Percentiles rank a stretch among this genome's conserved stretches.
phyloP scores from a whole-genome alignment of 2,888 invertebrate genomes.

The Amphimallon solstitiale region DNA sequence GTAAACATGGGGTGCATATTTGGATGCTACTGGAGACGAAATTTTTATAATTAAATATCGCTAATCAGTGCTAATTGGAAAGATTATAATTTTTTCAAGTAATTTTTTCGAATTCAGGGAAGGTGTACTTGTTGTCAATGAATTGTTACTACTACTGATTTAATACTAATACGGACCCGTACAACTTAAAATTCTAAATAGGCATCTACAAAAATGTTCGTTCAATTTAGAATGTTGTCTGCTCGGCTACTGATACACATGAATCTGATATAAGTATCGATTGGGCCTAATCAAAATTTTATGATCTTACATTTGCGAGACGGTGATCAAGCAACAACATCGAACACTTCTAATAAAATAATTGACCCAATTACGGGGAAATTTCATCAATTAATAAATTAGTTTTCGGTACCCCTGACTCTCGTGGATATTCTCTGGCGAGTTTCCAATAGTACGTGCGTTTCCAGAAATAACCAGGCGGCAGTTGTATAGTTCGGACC shows the following conservation, averaged over 20 bases:
- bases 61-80: too few species aligned
- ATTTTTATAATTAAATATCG: too few species aligned
- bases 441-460: slow-evolving; percentile 42
- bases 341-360: slow-evolving; percentile 26
- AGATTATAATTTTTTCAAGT: too few species aligned
- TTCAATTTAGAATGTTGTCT: neutral
- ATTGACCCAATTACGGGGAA: slow-evolving; percentile 35
- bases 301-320: neutral
- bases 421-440: slow-evolving; percentile 40
- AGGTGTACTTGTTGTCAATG: too few species aligned
- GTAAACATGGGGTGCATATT: too few species aligned
- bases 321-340: neutral
- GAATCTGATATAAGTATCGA: slow-evolving; percentile 1
- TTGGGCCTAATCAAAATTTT: slow-evolving; percentile 21
- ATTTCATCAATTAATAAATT: slow-evolving; percentile 47
- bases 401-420: slow-evolving; percentile 41
- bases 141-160: too few species aligned
- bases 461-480: slow-evolving; percentile 44
- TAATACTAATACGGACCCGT: too few species aligned
- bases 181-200: too few species aligned
- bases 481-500: slow-evolving; percentile 10
- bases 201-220: neutral
- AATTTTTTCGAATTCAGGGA: too few species aligned
- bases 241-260: neutral
- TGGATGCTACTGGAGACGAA: too few species aligned